These are phyloP conservation scores for Eulemur mongoz DNA, from an alignment of 2,797 vertebrate genomes.

Conservation along the genomic window DNA sequence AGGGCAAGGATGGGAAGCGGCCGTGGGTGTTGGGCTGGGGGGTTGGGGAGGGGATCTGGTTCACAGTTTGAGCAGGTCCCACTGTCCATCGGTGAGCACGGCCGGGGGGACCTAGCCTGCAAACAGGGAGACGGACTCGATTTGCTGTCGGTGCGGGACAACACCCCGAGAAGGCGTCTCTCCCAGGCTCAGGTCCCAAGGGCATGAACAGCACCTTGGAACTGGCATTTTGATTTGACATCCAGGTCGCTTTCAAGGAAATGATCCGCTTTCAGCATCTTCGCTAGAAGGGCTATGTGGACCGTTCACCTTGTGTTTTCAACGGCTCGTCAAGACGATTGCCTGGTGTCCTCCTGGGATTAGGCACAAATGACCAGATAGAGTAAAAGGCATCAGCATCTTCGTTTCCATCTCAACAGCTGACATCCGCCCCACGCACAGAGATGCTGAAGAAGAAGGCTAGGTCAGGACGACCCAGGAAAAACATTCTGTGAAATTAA, in stretches of 20 bases:
- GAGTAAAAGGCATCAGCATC: rapidly evolving
- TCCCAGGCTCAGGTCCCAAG: no score
- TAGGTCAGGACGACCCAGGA: neutral
- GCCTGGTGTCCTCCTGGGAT: rapidly evolving
- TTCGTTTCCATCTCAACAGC: neutral
- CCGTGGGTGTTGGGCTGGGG: neutral
- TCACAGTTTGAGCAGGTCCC: neutral
- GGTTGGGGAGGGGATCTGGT: rapidly evolving
- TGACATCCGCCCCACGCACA: rapidly evolving
- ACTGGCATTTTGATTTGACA: neutral
- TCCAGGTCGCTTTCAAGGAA: neutral
- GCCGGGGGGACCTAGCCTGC: neutral
- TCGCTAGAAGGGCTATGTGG: rapidly evolving
- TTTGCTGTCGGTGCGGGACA: rapidly evolving
- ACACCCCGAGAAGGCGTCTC: rapidly evolving
- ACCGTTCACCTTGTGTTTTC: rapidly evolving
- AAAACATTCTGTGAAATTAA: neutral
- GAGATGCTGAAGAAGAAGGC: neutral
- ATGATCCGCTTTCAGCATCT: rapidly evolving
- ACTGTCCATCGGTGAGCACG: rapidly evolving
- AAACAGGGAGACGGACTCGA: no score
- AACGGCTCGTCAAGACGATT: neutral
- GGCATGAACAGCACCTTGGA: rapidly evolving
- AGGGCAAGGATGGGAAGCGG: neutral
- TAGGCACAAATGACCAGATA: neutral